Evolutionary conservation across 2,888 invertebrate genomes (phyloP), one percentile per base, ranked within the genome.

Genomic region (Lutraria lutraria): DNA sequence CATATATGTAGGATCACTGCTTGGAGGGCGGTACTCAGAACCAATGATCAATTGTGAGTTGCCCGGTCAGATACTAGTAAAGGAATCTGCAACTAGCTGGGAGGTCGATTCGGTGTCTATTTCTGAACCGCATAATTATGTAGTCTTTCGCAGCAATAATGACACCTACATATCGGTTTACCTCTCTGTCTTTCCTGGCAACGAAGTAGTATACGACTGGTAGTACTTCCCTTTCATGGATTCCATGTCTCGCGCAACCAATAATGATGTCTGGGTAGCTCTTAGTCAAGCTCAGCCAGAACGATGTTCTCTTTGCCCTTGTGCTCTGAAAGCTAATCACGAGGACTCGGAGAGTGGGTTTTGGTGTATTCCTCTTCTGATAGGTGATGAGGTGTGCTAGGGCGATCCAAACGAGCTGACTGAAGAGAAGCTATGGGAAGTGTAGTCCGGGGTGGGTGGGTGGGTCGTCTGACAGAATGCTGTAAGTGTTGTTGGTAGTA

Each of bases 1-100:
- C 13, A 63, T 81, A 72, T 88, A 88, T 10, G 31, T 12, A 0
- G 19, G 4, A 60, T 85, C 81, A 60, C 82, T 82, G 76, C 15
- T 83, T 0, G 76, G 85, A 12, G 87, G 87, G 52, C 87, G 72
- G 52, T 87, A 87, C 8, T 56, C 29, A 29, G 87, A 87, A 13
- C 79, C 79, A 25, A 87, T 43, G 2, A 83, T 72, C 6, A 83
- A 83, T 8, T 54, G 16, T 10, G 76, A 56, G 8, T 84, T 84
- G 4, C 31, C 53, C n/a, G 56, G 83, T 0, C 60, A 60, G 0
- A 56, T n/a, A n/a, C n/a, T n/a, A n/a, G n/a, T 81, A 12, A 63
- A n/a, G 15, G 34, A 56, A 12, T 43, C 81, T 8, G 72, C 72
- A 15, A 25, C 25, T 4, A 29, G 2, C n/a, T 72, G 29, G 16